Conservation (phyloP, 2,888 invertebrate genomes). For the Chesias legatella region DNA sequence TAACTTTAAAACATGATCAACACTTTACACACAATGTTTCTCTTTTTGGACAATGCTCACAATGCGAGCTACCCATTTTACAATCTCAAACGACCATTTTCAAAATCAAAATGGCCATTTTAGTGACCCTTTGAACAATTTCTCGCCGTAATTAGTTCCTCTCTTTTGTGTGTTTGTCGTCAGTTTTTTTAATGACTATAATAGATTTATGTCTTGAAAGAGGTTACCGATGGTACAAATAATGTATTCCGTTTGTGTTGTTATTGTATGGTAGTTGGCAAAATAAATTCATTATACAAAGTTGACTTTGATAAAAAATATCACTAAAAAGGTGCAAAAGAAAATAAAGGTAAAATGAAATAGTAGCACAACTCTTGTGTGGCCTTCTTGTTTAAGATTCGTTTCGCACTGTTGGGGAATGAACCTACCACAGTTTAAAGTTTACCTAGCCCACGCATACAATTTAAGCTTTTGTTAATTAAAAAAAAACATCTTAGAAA, state of each 20-base stretch:
- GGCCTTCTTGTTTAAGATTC: background rate
- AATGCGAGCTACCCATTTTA: slow-evolving; percentile 47
- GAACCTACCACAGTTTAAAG: too few relatives aligned
- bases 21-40: slow-evolving; percentile 44
- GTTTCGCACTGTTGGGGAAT: slow-evolving; percentile 5
- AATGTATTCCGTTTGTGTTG: slow-evolving; percentile 29
- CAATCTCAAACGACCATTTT: slow-evolving; percentile 12
- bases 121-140: slow-evolving; percentile 36
- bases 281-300: slow-evolving; percentile 16
- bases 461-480: too few relatives aligned
- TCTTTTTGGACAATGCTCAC: slow-evolving; percentile 47
- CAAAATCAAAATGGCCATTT: slow-evolving; percentile 26
- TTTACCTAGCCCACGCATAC: too few relatives aligned
- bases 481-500: too few relatives aligned
- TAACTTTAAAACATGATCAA: slow-evolving; percentile 48
- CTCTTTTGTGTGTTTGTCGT: slow-evolving; percentile 36
- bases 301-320: slow-evolving; percentile 2
- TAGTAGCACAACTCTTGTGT: too few relatives aligned
- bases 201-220: background rate
- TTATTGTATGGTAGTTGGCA: slow-evolving; percentile 21
- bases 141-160: slow-evolving; percentile 55
- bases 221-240: slow-evolving; percentile 16
- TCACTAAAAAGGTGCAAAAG: too few relatives aligned
- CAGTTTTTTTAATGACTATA: slow-evolving; percentile 9
- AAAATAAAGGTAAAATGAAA: too few relatives aligned